These are phyloP conservation scores for Hecatera dysodea DNA, from an alignment of 2,888 invertebrate genomes.

Conservation along the genomic window DNA sequence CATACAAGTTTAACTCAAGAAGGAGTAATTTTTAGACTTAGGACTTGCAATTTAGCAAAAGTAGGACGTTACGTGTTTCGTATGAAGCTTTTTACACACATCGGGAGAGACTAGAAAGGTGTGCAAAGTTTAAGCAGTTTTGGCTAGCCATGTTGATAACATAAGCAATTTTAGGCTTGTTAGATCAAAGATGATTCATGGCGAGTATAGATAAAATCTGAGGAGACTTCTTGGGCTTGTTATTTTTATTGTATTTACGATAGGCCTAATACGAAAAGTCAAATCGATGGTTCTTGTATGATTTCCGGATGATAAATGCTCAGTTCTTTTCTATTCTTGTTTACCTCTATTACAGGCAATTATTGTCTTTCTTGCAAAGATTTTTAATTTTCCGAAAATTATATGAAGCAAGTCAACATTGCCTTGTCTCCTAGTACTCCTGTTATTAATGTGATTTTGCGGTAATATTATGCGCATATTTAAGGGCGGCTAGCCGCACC, in stretches of 20 bases:
- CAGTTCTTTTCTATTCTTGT: background rate
- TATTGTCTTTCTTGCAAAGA: background rate
- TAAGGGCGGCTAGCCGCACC: constrained; percentile 42
- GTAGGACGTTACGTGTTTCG: background rate
- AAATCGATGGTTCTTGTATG: too few relatives aligned
- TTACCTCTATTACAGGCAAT: background rate
- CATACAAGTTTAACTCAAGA: constrained; percentile 28
- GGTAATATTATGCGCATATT: constrained; percentile 60
- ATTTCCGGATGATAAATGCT: background rate
- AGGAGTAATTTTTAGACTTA: constrained; percentile 21
- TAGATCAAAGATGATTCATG: background rate
- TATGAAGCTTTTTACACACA: background rate
- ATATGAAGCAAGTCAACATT: constrained; percentile 7
- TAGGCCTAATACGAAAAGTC: too few relatives aligned
- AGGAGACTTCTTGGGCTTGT: background rate
- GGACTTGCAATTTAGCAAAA: background rate
- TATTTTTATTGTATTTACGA: background rate
- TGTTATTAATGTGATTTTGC: constrained; percentile 41
- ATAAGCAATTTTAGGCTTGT: background rate
- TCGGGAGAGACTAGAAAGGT: background rate
- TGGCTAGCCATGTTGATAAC: background rate
- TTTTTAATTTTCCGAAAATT: background rate
- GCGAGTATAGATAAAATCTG: background rate
- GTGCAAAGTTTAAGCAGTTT: background rate
- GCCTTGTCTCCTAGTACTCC: constrained; percentile 1